phyloP scores from a whole-genome alignment of 2,888 invertebrate genomes.

The Cryptophagus acutangulus region DNA sequence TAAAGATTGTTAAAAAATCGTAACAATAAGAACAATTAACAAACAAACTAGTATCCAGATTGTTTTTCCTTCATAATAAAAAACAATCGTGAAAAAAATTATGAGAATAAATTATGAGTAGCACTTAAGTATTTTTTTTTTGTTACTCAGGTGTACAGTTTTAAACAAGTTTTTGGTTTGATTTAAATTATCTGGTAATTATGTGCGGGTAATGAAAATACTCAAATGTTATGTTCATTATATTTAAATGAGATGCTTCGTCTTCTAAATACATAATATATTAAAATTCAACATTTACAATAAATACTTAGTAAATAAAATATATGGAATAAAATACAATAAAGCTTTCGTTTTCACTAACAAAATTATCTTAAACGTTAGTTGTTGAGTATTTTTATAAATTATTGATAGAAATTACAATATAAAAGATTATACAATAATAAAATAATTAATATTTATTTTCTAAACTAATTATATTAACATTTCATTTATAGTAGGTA shows the following conservation, averaged over 20 bases:
- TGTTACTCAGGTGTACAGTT: no score
- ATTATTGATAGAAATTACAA: slow-evolving; percentile 6
- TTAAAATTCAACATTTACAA: slow-evolving; percentile 7
- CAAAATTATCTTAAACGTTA: slow-evolving; percentile 1
- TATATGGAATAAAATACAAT: slow-evolving; percentile 6
- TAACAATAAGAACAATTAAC: background rate
- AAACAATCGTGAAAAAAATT: background rate
- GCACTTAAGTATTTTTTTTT: slow-evolving; percentile 7
- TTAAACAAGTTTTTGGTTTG: no score
- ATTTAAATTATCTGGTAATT: no score
- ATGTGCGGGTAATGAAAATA: no score
- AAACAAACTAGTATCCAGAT: background rate
- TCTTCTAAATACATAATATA: no score
- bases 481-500: background rate
- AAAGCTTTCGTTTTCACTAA: slow-evolving; percentile 15
- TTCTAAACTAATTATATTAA: background rate
- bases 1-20: no score
- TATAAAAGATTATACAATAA: background rate
- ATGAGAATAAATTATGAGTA: background rate
- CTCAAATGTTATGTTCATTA: no score
- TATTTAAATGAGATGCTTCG: no score
- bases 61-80: background rate
- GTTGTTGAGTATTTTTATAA: slow-evolving; percentile 8
- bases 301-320: slow-evolving; percentile 9
- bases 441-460: background rate